Base-by-base conservation (phyloP, 2,888 invertebrate species). In the Galerucella pusilla region DNA sequence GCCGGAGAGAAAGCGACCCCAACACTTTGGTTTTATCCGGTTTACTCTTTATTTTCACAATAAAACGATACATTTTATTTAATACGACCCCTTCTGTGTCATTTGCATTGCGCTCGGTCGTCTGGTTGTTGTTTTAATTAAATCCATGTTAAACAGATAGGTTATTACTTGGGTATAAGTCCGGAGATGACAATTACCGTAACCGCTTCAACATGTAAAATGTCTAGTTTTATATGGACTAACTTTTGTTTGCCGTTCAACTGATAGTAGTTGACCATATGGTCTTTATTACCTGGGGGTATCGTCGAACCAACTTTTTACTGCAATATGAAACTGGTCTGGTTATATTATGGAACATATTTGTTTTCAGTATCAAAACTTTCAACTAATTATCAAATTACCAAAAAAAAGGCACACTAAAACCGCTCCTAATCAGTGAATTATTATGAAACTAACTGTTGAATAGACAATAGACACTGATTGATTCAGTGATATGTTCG, bases 21-120 rank as follows among this genome's bases (percentile, higher is more conserved):
- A 76, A 80, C 77, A 80, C 79, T 77, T 73, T 74, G 73, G 71
- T 80, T 78, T 78, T 74, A 78, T 79, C 74, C 75, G 75, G 75
- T 73, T 75, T 72, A 75, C 75, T 75, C 76, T 77, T 79, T 73
- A 75, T 74, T 73, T 75, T 59, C 60, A 45, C 75, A 77, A 75
- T 77, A 77, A 77, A 77, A 73, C 74, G 71, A 78, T 75, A 77
- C 77, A 68, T 77, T 77, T 78, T 74, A 77, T 78, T 77, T 74
- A 75, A 76, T 75, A 73, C 70, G 71, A 68, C 65, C 73, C 75
- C 74, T 77, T 76, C 68, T 66, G 71, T 68, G 74, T 66, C 68
- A 79, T 79, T 80, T 77, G 78, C 78, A 78, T 80, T 66, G 68
- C 64, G 70, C 68, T 25, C 54, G 67, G 61, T 68, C 5, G 67